Evolutionary conservation across 1,140 invertebrate species (phyloP).

Genomic region (Diachasmimorpha longicaudata): DNA sequence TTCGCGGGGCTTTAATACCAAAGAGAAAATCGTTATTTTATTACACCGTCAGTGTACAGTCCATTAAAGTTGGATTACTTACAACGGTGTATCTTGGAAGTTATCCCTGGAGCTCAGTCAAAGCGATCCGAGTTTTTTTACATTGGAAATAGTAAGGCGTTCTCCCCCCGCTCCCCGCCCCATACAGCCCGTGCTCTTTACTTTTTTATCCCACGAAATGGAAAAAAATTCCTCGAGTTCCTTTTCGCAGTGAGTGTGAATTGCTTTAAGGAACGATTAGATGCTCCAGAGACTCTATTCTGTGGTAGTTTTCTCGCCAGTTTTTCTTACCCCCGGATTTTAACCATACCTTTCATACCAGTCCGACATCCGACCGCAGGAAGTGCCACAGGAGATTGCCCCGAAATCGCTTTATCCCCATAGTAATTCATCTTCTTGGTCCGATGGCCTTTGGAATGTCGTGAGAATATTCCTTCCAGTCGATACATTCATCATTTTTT

Average conservation of each 20-base stretch:
- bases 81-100: background rate
- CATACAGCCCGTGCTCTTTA: background rate
- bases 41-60: background rate
- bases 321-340: background rate
- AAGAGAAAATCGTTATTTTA: background rate
- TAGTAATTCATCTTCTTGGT: slow-evolving; percentile 53
- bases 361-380: slow-evolving; percentile 45
- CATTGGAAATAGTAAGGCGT: too few species aligned
- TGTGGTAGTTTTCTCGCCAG: background rate
- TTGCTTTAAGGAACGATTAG: slow-evolving; percentile 2
- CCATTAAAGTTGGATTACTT: slow-evolving; percentile 10
- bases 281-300: background rate
- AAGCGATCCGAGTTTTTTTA: background rate
- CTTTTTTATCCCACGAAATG: background rate
- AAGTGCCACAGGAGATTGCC: slow-evolving; percentile 54
- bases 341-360: background rate
- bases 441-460: slow-evolving; percentile 30
- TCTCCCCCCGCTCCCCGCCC: too few species aligned
- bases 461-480: slow-evolving; percentile 14
- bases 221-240: slow-evolving; percentile 11
- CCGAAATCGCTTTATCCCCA: slow-evolving; percentile 53
- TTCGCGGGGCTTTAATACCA: background rate
- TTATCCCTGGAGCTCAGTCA: background rate
- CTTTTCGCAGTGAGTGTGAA: background rate
- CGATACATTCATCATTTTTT: background rate